Evolutionary conservation across 2,113 vertebrate species (phyloP).

Genomic region (Phalacrocorax brasilianus): DNA sequence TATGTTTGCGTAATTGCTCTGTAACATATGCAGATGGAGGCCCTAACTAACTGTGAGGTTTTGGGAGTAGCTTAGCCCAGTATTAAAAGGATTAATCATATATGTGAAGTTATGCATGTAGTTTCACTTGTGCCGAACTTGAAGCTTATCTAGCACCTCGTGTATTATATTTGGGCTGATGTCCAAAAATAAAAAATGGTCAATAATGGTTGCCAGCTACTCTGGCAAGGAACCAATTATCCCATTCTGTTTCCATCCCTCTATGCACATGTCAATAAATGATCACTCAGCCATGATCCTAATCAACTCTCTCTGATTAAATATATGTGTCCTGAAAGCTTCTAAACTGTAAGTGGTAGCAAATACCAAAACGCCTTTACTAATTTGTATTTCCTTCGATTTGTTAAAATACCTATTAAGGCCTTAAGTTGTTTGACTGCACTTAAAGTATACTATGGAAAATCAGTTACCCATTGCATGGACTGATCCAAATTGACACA

Average conservation of each 20-base stretch:
- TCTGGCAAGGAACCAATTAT: constrained; percentile 26
- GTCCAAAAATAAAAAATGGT: constrained; percentile 10
- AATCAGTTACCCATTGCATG: neutral
- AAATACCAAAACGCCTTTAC: neutral
- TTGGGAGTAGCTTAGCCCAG: neutral
- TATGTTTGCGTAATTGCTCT: neutral
- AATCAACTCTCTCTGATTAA: constrained; percentile 10
- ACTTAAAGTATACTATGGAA: neutral
- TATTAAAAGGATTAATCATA: neutral
- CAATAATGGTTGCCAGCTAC: neutral
- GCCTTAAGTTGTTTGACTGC: neutral
- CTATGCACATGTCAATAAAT: constrained; percentile 48
- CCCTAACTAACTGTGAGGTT: neutral
- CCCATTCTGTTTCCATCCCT: constrained; percentile 23
- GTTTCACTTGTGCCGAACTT: neutral
- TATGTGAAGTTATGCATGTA: neutral
- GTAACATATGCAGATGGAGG: neutral
- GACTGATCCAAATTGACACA: neutral
- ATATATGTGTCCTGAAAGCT: constrained; percentile 5
- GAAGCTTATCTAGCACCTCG: neutral
- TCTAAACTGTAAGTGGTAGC: neutral
- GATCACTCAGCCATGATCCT: constrained; percentile 9
- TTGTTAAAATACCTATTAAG: constrained; percentile 3
- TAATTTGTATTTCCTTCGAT: constrained; percentile 2
- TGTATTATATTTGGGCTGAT: neutral